These are phyloP conservation scores for Micrastur ruficollis DNA, from an alignment of 2,797 vertebrate genomes.

Conservation along the genomic window DNA sequence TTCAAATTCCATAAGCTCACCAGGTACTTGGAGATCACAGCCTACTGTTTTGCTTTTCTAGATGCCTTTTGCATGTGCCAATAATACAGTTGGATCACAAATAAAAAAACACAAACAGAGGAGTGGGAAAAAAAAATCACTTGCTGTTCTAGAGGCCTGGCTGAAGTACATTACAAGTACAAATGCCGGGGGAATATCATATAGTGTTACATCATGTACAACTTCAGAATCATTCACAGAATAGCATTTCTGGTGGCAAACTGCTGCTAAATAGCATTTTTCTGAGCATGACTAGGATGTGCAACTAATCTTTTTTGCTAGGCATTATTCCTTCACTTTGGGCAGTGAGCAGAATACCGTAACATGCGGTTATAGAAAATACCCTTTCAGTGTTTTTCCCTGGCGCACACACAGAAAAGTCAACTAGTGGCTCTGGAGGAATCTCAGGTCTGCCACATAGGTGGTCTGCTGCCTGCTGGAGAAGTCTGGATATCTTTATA, in stretches of 20 bases:
- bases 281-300: neutral
- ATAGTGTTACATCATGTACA: neutral
- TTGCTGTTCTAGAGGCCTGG: neutral
- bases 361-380: neutral
- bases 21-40: neutral
- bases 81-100: neutral
- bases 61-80: neutral
- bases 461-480: conserved; percentile 46
- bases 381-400: conserved; percentile 18
- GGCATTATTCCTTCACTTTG: neutral
- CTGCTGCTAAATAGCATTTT: neutral
- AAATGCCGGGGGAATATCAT: neutral
- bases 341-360: neutral
- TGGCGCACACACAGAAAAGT: conserved; percentile 29
- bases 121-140: neutral
- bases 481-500: conserved; percentile 37
- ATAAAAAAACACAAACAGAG: neutral
- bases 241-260: neutral
- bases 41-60: conserved; percentile 17
- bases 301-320: neutral
- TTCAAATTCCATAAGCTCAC: neutral
- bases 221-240: neutral
- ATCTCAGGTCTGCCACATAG: conserved; percentile 44
- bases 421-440: conserved; percentile 4
- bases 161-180: neutral